Base-by-base conservation (phyloP, 2,888 invertebrate species). In the Lepetodrilus schrolli region DNA sequence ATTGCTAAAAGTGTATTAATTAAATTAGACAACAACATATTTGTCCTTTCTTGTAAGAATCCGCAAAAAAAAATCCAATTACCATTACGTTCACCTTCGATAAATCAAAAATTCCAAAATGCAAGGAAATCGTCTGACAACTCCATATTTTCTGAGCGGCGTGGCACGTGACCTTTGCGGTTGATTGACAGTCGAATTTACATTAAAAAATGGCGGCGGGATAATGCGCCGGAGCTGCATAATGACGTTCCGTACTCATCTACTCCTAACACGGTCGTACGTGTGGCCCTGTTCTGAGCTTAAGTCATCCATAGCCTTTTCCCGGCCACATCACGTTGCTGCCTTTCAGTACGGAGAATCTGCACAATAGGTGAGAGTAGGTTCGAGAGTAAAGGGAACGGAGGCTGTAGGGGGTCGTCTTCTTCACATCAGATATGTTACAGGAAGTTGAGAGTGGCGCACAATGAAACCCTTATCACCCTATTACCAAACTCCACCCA, bases 251-350 rank as follows among this genome's bases (percentile, higher is more conserved):
- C n/a, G 51, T n/a, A 51, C 10, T 51, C 51, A 51, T 21, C 23
- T n/a, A 51, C 21, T 13, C 51, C 51, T 3, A 26, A 30, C 30
- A 58, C 58, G 34, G 58, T 8, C 58, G 23, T 58, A 58, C 58
- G 58, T 58, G 58, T 58, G 58, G 58, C 58, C 58, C 58, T 58
- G 58, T n/a, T n/a, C 26, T 30, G 58, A 34, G 34, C 30, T 30
- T 58, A 58, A 58, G 58, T 58, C 58, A 58, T 58, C 58, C 58
- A 34, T 58, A 34, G 58, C 58, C 58, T 58, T 58, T 58, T 58
- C 26, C 26, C 58, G 30, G 58, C 58, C 30, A 58, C 58, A 58
- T 58, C 58, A 26, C 34, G 26, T 34, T 34, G 26, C 58, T 4
- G 17, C 34, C 58, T 30, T 30, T 58, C 30, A 58, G 30, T 34